Base-by-base conservation (phyloP, 1,140 invertebrate genomes). In the Pogonognathellus flavescens region DNA sequence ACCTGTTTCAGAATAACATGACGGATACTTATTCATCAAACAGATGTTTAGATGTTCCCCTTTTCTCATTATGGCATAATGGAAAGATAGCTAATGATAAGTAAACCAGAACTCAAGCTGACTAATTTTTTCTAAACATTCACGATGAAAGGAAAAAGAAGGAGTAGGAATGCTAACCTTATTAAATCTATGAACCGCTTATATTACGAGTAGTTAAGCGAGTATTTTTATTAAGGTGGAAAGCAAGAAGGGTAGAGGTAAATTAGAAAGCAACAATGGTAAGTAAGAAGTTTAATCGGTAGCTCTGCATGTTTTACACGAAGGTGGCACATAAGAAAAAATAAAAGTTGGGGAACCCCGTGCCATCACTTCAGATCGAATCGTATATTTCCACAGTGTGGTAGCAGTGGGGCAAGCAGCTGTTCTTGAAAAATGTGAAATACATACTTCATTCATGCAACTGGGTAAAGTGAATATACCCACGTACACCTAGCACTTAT, bases 351-450 rank as follows among this genome's bases (percentile, higher is more conserved):
- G 6, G 31, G 31, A 41, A 41, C 31, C 31, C 31, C 31, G 31
- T 41, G 31, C 31, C 31, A 41, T 41, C 31, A 41, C 31, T 41
- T 41, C 31, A 41, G 31, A 41, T 41, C 31, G 31, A 57, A 57
- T 57, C n/a, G 11, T 57, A 9, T n/a, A 14, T 2, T 57, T n/a
- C 53, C 9, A 57, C n/a, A n/a, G n/a, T n/a, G n/a, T 41, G 6
- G 31, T 6, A 41, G 31, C 6, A 41, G 31, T 41, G 31, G 31
- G 31, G 31, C 31, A 41, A 57, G n/a, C 53, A 57, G 53, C 53
- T 57, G 53, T n/a, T 57, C 53, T 57, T 57, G n/a, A 57, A 57
- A 57, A 57, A 57, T 57, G 53, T 57, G 53, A 57, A 57, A 57
- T 57, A 57, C 53, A 57, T 57, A 14, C 2, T 57, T 13, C n/a